Percentiles rank a stretch among this genome's conserved stretches.
Conservation (phyloP, 2,797 vertebrate genomes). For the Chrysocyon brachyurus region DNA sequence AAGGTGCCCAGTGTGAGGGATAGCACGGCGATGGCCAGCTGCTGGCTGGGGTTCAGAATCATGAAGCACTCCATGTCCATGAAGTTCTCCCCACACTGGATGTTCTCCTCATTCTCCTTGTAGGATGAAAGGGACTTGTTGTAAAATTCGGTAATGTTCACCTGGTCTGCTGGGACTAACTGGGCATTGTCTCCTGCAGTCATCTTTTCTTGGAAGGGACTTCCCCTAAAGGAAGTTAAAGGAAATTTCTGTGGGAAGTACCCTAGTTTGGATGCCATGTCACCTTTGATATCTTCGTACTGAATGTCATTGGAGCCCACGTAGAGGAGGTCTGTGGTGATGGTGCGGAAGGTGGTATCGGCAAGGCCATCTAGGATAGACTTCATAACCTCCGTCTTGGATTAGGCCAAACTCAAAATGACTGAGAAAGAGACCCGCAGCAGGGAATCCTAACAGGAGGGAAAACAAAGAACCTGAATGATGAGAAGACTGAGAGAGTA, state of each 20-base stretch:
- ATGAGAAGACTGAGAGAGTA: slow-evolving; percentile 65
- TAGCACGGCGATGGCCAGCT: slow-evolving; percentile 96
- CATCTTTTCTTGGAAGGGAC: slow-evolving; percentile 96
- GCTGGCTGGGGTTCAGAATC: slow-evolving; percentile 99
- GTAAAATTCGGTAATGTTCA: slow-evolving; percentile 96
- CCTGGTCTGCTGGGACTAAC: slow-evolving; percentile 93
- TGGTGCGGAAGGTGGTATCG: slow-evolving; percentile 99
- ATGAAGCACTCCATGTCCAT: slow-evolving; percentile 99
- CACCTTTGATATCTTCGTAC: slow-evolving; percentile 92
- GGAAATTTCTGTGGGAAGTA: slow-evolving; percentile 95
- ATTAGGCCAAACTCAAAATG: slow-evolving; percentile 78
- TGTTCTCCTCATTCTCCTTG: slow-evolving; percentile 93
- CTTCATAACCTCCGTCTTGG: slow-evolving; percentile 94
- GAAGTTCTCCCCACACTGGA: slow-evolving; percentile 99
- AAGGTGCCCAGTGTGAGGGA: slow-evolving; percentile 98
- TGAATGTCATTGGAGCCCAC: slow-evolving; percentile 97
- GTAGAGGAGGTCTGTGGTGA: slow-evolving; percentile 98
- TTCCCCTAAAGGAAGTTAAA: slow-evolving; percentile 95
- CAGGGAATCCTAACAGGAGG: slow-evolving; percentile 84
- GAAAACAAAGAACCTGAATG: slow-evolving; percentile 84
- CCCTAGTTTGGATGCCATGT: slow-evolving; percentile 91
- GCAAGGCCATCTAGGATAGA: slow-evolving; percentile 98
- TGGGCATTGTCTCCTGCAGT: slow-evolving; percentile 94
- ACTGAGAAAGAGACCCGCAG: slow-evolving; percentile 76
- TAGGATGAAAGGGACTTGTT: slow-evolving; percentile 92